Evolutionary conservation across 2,113 vertebrate species (phyloP), one percentile per base, ranked within the genome.

Genomic region (Epinephelus fuscoguttatus): DNA sequence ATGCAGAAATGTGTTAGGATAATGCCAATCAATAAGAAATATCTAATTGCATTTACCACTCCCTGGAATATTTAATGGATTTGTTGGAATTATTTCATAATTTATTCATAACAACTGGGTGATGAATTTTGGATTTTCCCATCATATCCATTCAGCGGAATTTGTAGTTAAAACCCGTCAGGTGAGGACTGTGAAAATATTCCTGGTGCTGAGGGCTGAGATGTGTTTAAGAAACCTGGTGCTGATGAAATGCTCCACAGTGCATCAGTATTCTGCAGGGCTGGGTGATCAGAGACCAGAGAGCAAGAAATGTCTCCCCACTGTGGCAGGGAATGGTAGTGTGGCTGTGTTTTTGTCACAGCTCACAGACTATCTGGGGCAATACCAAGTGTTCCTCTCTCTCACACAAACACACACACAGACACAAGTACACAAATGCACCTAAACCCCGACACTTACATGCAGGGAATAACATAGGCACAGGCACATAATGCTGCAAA

Each of bases 231-330:
- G 42, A 69, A 23, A n/a, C 33, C 23, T 37, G 50, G 30, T 23
- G 40, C 45, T 79, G 40, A 37, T 50, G 40, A 37, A 56, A 12
- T 47, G 37, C 33, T 59, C 37, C 33, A 40, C 33, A 79, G 57
- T 49, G 50, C 69, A 49, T 76, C 25, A 67, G 66, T 55, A 59
- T 30, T 30, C 47, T 70, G 66, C 69, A 69, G 23, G 1, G 9
- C 47, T 13, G 25, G 47, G 5, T 45, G 11, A 53, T 67, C 49
- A 53, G 47, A 50, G 56, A 78, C 3, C 53, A 84, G 37, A 70
- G 62, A 66, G 72, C 23, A 27, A 72, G 55, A 78, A 87, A 88
- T 87, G 86, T 88, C 90, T 88, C 91, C 84, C 53, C 76, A 0
- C 0, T 7, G 82, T 84, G 92, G 88, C 70, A 56, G 45, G 6